Conservation (phyloP, 2,888 invertebrate genomes). For the Lepetodrilus schrolli region DNA sequence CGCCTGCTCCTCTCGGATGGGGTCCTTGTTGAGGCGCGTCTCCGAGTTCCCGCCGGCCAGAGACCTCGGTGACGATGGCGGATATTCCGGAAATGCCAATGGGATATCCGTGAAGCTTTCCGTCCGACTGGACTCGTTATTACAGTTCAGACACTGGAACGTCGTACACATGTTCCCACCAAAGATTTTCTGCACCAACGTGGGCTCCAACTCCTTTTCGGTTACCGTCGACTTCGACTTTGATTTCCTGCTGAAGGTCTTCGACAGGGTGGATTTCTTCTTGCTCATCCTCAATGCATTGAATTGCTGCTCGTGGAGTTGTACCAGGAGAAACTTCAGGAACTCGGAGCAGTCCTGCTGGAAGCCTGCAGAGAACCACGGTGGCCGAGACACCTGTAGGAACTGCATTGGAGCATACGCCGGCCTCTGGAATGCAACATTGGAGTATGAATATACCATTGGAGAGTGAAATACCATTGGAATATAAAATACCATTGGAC, state of each 20-base stretch:
- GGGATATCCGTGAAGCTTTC: conserved; percentile 87
- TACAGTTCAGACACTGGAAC: conserved; percentile 84
- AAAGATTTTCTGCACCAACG: conserved; percentile 83
- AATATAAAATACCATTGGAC: too few relatives aligned
- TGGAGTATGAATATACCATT: too few relatives aligned
- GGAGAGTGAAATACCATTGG: too few relatives aligned
- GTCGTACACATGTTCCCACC: conserved; percentile 86
- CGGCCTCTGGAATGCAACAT: conserved; percentile 76
- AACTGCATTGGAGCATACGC: conserved; percentile 85
- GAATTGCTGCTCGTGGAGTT: conserved; percentile 84
- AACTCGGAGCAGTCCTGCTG: conserved; percentile 94
- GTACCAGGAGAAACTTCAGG: conserved; percentile 83
- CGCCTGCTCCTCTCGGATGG: not conserved
- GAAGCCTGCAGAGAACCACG: conserved; percentile 84
- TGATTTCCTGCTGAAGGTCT: not conserved
- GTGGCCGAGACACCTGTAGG: conserved; percentile 83
- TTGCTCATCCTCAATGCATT: conserved; percentile 2
- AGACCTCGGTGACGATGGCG: conserved; percentile 30
- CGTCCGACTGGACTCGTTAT: conserved; percentile 82
- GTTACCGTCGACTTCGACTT: conserved; percentile 9
- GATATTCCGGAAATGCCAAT: conserved; percentile 72
- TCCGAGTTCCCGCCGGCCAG: conserved; percentile 40
- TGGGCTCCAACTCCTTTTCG: not conserved
- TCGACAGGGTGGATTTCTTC: conserved; percentile 23
- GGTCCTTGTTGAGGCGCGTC: not conserved